Base-by-base conservation (phyloP, 2,888 invertebrate species). In the Leucoptera coffeella region DNA sequence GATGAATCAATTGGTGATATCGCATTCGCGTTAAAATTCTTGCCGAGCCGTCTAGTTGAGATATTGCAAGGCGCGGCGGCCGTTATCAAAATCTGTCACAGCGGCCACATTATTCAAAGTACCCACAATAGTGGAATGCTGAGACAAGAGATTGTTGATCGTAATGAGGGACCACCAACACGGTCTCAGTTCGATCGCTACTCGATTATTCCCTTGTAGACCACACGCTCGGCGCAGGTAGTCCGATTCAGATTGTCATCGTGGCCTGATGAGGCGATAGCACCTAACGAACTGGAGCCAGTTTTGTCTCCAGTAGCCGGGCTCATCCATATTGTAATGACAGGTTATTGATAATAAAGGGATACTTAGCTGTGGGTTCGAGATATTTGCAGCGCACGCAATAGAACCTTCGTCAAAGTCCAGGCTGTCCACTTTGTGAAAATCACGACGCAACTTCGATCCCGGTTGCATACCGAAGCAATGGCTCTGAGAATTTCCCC, bases 211-310 rank as follows among this genome's bases (percentile, higher is more conserved):
- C n/a, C n/a, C 52, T 44, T 47, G 44, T 46, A 52, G 65, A 67
- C 69, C 69, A 69, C 69, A 69, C 67, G 52, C 48, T 52, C 48
- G 58, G 49, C 47, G 52, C 64, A 64, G 62, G 67, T 64, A 65
- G 65, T 56, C 50, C 61, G 61, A 69, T 62, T 57, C 51, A 58
- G 69, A 69, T 69, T 69, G 69, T 69, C 69, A 65, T 69, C 65
- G 53, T 53, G 14, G 10, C 44, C 44, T 48, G 62, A 64, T 64
- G 58, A 60, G 49, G 55, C 53, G 65, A 67, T 65, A 62, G 47
- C 34, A 32, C 9, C 56, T 67, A 67, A 69, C 65, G 65, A 67
- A 65, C 61, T 57, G 52, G 17, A 7, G 17, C 17, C 17, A 17
- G 6, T n/a, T n/a, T n/a, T 38, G 44, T 43, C 41, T 40, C 33